These are phyloP conservation scores for Melanostoma mellinum DNA, from an alignment of 2,888 invertebrate species.

Conservation along the genomic window DNA sequence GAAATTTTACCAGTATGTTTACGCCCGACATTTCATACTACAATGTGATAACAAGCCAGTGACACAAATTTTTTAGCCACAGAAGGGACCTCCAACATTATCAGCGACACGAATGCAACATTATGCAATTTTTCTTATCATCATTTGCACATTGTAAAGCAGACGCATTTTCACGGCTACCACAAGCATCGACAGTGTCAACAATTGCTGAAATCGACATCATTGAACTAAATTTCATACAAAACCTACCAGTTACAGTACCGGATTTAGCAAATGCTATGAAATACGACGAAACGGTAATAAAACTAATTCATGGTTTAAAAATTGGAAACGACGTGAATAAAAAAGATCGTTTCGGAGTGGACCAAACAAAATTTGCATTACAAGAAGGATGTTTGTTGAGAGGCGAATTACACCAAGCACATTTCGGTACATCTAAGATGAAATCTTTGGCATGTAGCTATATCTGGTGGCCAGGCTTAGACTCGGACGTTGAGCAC, in stretches of 20 bases:
- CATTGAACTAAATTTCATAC: constrained; percentile 41
- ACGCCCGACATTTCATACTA: constrained; percentile 79
- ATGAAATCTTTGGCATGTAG: constrained; percentile 72
- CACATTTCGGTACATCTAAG: constrained; percentile 52
- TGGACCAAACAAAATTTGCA: constrained; percentile 25
- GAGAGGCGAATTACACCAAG: constrained; percentile 65
- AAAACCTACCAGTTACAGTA: constrained; percentile 60
- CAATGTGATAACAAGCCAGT: constrained; percentile 58
- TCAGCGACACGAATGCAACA: constrained; percentile 64
- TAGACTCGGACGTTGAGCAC: constrained; percentile 31
- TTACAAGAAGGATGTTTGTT: constrained; percentile 70
- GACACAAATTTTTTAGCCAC: constrained; percentile 66
- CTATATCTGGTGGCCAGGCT: constrained; percentile 71
- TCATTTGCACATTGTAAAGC: constrained; percentile 67
- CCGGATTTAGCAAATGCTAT: constrained; percentile 38
- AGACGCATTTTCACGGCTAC: constrained; percentile 71
- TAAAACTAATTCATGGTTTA: constrained; percentile 27
- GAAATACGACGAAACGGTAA: constrained; percentile 26
- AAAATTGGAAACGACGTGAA: constrained; percentile 51
- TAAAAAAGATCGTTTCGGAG: constrained; percentile 45
- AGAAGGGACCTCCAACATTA: constrained; percentile 57
- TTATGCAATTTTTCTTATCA: constrained; percentile 61
- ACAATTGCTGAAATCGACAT: constrained; percentile 38
- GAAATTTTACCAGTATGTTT: constrained; percentile 80
- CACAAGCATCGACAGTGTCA: constrained; percentile 15